Conservation (phyloP, 1,140 invertebrate genomes). For the Lepidurus packardi region DNA sequence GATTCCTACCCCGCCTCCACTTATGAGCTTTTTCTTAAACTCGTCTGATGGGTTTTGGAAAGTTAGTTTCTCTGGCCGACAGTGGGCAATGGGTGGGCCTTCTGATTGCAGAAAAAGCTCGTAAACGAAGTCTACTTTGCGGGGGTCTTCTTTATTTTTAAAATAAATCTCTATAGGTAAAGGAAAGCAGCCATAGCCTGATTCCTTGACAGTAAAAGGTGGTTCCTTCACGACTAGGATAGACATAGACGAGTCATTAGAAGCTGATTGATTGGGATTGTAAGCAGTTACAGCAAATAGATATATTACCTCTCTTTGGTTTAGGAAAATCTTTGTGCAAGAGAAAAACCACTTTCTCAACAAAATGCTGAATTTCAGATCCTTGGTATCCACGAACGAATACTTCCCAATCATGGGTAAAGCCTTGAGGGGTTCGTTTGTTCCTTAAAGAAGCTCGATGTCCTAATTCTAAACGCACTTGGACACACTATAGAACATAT, state of each 20-base stretch:
- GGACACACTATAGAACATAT: constrained; percentile 49
- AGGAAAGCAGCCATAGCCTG: constrained; percentile 89
- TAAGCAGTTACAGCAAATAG: not conserved
- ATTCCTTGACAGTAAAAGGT: constrained; percentile 84
- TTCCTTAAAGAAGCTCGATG: constrained; percentile 73
- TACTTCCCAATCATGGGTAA: constrained; percentile 97
- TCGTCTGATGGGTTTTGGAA: constrained; percentile 82
- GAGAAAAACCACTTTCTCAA: constrained; percentile 91
- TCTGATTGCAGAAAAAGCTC: constrained; percentile 72
- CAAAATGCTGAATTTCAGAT: constrained; percentile 77
- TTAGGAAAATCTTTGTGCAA: constrained; percentile 88
- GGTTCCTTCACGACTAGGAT: constrained; percentile 76
- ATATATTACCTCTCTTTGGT: constrained; percentile 66
- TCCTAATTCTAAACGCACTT: constrained; percentile 84
- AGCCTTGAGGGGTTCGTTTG: constrained; percentile 75
- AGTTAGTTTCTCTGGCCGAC: constrained; percentile 65
- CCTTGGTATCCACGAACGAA: constrained; percentile 82
- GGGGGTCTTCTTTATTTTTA: constrained; percentile 83
- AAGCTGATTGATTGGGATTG: not conserved
- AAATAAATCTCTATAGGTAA: constrained; percentile 86
- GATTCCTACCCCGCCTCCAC: constrained; percentile 68
- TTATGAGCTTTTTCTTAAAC: constrained; percentile 76
- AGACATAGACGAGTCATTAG: constrained; percentile 34
- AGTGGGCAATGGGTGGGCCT: constrained; percentile 61
- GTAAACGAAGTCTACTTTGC: constrained; percentile 77